Evolutionary conservation across 2,113 vertebrate genomes (phyloP), one percentile per base, ranked within the genome.

Genomic region (Cottus gobio): DNA sequence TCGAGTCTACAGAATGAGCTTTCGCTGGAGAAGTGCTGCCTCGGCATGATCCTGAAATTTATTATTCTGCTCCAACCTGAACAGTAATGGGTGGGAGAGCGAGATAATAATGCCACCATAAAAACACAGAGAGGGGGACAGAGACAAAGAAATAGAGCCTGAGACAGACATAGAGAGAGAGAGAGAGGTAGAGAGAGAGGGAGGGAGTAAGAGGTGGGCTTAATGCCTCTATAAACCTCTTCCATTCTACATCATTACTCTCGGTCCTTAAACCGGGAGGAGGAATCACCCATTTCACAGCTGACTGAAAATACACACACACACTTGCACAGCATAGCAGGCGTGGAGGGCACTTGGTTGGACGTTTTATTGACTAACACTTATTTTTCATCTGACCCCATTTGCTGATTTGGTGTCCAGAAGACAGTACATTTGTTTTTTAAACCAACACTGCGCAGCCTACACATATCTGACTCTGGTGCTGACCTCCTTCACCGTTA

Each of bases 161-260:
- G 42, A 50, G 74, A 80, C 56, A 52, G 73, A 39, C 37, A 39
- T 9, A 39, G 73, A 36, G 39, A 42, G n/a, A 67, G 66, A 76
- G 13, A 44, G 42, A 13, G 75, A 64, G 74, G 74, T 26, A 15
- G 75, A 68, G 74, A 76, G 74, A 80, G 36, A 80, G 80, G 65
- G 60, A 75, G 70, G 60, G 83, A 74, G 78, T 70, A 81, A 71
- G 79, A 85, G 78, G 81, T 82, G 68, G 81, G 71, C 90, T 86
- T 90, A 87, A 91, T 91, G 79, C 86, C 84, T 84, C 87, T 86
- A 90, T 93, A 91, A 93, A 93, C 87, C 80, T 87, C 85, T 71
- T 81, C 85, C 84, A 89, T 87, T 91, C 84, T 83, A 84, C 91
- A 92, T 90, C 91, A 90, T 93, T 92, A 90, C 90, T 77, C 90